Evolutionary conservation across 2,797 vertebrate species (phyloP), one percentile per base, ranked within the genome.

Genomic region (Mico argentatus): DNA sequence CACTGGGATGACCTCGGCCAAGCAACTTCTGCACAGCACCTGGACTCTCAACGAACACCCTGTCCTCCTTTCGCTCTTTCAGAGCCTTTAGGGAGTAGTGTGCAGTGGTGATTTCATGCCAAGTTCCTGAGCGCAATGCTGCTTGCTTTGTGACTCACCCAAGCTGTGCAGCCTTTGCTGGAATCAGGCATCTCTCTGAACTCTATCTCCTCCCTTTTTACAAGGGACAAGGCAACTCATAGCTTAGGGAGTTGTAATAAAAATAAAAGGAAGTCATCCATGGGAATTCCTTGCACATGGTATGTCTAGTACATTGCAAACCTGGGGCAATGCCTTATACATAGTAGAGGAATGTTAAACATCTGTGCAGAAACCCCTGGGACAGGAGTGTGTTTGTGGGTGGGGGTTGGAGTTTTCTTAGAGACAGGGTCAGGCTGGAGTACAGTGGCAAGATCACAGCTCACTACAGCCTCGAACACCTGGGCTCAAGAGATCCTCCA

Each of bases 101-200:
- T 12, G 27, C 30, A 48, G 52, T 20, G 8, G 22, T 0, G 10
- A 39, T 9, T 36, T 39, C 30, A 6, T 1, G 0, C 77, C 22
- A 2, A 33, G n/a, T 4, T 44, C 80, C 39, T 7, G 4, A 2
- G 26, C 0, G 0, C 1, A 12, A 41, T 1, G 33, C 57, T 20
- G 36, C 39, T 39, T 39, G 33, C 77, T 73, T 64, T 4, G 0
- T 33, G 70, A 88, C 64, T 27, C 13, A 17, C 4, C 64, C 13
- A 1, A 12, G 44, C 82, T 61, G 39, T 19, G 59, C 52, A 79
- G 55, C 80, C 52, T 44, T 5, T 1, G 89, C 70, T 87, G 39
- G 59, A 20, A 10, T 11, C 52, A 24, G 5, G 46, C 52, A n/a
- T 61, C 22, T 90, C 81, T 90, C 90, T 67, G 82, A 85, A 26